Base-by-base conservation (phyloP, 2,113 vertebrate genomes). In the Turnix velox region DNA sequence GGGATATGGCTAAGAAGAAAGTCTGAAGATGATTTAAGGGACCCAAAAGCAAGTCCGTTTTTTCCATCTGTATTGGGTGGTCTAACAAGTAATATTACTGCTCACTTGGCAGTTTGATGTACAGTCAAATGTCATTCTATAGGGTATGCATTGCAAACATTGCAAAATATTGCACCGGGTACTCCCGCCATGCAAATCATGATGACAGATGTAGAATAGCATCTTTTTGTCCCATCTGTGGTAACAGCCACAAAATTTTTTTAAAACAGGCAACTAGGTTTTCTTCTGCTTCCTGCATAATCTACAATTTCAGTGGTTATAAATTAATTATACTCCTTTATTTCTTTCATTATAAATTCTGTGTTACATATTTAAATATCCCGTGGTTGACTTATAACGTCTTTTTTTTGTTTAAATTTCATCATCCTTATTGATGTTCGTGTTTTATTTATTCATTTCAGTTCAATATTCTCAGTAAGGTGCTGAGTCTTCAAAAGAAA, bases 371-470 rank as follows among this genome's bases (percentile, higher is more conserved):
- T 65, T 87, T 92, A 61, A 93, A 80, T 92, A 87, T 72, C 42
- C 83, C 45, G 28, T 81, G 62, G 52, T 80, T 14, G 0, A 78
- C 27, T 91, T 68, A 37, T 61, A 65, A 76, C 46, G 59, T 68
- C 84, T 93, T 90, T 82, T 71, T 92, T 63, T 68, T 68, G 91
- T 93, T 91, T 58, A 46, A 89, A 61, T 94, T 89, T 87, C 61
- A 49, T 52, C 67, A 58, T 85, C 28, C 51, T 96, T 86, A 67
- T 84, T 91, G 79, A 81, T 85, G 79, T 73, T 96, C 4, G 1
- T 91, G 12, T 84, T 95, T 96, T 94, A 94, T 92, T 96, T 97
- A 94, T 88, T 95, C 79, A 80, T 33, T 93, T 72, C 37, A 69
- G 45, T 88, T 93, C 83, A 94, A 74, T 95, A 91, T 88, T 74